Evolutionary conservation across 2,888 invertebrate species (phyloP), one percentile per base, ranked within the genome.

Genomic region (Muschampia plurimacula): DNA sequence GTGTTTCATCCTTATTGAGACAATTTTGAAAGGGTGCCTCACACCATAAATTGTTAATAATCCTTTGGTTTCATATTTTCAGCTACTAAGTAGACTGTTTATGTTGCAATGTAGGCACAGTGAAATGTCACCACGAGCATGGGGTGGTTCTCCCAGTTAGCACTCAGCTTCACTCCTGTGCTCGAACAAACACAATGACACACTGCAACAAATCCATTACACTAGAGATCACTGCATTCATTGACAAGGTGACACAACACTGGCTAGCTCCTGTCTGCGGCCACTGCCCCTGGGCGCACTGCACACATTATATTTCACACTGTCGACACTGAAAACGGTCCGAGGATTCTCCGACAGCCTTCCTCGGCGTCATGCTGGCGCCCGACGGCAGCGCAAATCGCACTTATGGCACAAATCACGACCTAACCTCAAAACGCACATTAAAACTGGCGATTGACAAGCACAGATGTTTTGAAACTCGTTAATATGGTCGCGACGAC

Each of bases 361-460:
- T 67, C 68, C 64, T 32, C 62, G 36, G 66, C 74, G 46, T 77
- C 74, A 75, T 69, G 76, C 70, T 69, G 74, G 64, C 72, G 76
- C 67, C 70, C 72, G 78, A 73, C 63, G 74, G 75, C 74, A 75
- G 71, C 77, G 74, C 76, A 77, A 78, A 67, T 77, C 76, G 79
- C 83, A 81, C 81, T 79, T 81, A 79, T 80, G 80, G 81, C 83
- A 83, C 81, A 82, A 86, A 86, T 87, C 87, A 84, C 89, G 83
- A 88, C 86, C 88, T 93, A 93, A 93, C 93, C 93, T 93, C 93
- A 93, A 93, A 93, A 88, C 84, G 82, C 83, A 86, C 86, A 89
- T 85, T 83, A 71, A 85, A 88, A 86, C 83, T 78, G 84, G 85
- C 84, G 85, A 89, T 83, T 84, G 86, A 86, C 86, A 84, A 87